Percentiles rank a stretch among this genome's conserved stretches.
Evolutionary conservation across 2,888 invertebrate species (phyloP).

Genomic region (Laspeyria flexula): DNA sequence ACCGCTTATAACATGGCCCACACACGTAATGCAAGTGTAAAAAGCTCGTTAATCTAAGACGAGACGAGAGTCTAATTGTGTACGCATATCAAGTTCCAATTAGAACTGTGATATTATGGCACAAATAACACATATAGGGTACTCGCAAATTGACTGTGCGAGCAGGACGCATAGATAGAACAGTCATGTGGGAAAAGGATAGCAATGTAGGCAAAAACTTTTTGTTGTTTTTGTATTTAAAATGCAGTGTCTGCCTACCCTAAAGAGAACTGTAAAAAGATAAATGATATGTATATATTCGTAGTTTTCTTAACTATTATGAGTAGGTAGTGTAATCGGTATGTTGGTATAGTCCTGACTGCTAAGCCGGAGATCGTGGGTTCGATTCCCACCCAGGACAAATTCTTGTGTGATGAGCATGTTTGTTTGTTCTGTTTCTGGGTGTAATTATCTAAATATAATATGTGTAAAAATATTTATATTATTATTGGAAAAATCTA

Average conservation of each 20-base stretch:
- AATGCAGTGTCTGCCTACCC: not conserved
- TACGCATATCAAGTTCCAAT: conserved; percentile 82
- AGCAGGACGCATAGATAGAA: conserved; percentile 15
- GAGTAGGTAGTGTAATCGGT: too few relatives aligned
- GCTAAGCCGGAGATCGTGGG: too few relatives aligned
- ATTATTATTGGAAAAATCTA: too few relatives aligned
- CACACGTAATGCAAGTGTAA: conserved; percentile 54
- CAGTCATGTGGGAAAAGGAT: conserved; percentile 18
- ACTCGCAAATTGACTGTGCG: conserved; percentile 39
- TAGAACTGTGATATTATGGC: conserved; percentile 73
- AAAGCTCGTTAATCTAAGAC: conserved; percentile 77
- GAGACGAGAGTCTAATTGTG: conserved; percentile 72
- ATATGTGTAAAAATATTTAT: too few relatives aligned
- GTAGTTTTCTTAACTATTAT: too few relatives aligned
- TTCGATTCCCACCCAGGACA: too few relatives aligned
- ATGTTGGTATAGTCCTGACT: too few relatives aligned
- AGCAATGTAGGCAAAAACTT: conserved; percentile 17
- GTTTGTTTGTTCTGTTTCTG: too few relatives aligned
- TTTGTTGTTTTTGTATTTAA: conserved; percentile 2
- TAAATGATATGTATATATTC: too few relatives aligned
- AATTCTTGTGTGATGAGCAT: too few relatives aligned
- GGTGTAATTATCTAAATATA: too few relatives aligned
- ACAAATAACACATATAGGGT: conserved; percentile 51
- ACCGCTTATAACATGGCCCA: conserved; percentile 28
- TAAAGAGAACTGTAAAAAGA: too few relatives aligned